phyloP scores from a whole-genome alignment of 2,888 invertebrate species.

The Galerucella calmariensis region DNA sequence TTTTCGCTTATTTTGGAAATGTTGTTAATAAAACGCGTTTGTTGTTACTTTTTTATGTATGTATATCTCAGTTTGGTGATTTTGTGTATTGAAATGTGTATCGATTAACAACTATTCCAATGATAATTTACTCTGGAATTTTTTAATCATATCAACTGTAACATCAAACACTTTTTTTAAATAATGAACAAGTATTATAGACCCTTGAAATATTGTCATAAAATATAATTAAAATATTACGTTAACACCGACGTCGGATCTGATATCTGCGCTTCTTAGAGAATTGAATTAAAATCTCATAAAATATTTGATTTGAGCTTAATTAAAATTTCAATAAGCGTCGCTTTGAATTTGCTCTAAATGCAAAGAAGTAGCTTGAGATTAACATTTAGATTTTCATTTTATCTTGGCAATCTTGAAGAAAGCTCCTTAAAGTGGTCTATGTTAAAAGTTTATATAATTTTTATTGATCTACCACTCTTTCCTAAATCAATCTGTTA shows the following conservation, averaged over 20 bases:
- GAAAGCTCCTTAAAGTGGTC: neutral
- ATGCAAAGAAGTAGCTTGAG: slow-evolving; percentile 1
- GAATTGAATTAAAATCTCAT: slow-evolving; percentile 26
- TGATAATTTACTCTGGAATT: too few relatives aligned
- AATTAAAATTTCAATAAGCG: slow-evolving; percentile 30
- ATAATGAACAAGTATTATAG: too few relatives aligned
- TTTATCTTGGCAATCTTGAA: neutral
- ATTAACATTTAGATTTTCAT: slow-evolving; percentile 21
- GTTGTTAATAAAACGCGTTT: too few relatives aligned
- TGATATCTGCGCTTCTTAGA: slow-evolving; percentile 17
- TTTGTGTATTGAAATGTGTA: too few relatives aligned
- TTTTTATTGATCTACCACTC: neutral
- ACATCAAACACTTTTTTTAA: too few relatives aligned
- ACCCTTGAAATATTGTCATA: neutral
- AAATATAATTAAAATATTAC: slow-evolving; percentile 18
- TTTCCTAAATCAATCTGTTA: neutral
- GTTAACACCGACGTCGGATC: neutral
- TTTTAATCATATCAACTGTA: too few relatives aligned
- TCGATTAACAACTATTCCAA: too few relatives aligned
- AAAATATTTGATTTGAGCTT: slow-evolving; percentile 27
- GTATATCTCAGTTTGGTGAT: too few relatives aligned
- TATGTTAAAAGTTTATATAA: neutral
- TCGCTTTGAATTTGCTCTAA: slow-evolving; percentile 9
- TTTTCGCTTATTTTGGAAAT: too few relatives aligned
- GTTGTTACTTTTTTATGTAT: too few relatives aligned